Evolutionary conservation across 2,113 vertebrate species (phyloP).

Genomic region (Campylomormyrus numenius): DNA sequence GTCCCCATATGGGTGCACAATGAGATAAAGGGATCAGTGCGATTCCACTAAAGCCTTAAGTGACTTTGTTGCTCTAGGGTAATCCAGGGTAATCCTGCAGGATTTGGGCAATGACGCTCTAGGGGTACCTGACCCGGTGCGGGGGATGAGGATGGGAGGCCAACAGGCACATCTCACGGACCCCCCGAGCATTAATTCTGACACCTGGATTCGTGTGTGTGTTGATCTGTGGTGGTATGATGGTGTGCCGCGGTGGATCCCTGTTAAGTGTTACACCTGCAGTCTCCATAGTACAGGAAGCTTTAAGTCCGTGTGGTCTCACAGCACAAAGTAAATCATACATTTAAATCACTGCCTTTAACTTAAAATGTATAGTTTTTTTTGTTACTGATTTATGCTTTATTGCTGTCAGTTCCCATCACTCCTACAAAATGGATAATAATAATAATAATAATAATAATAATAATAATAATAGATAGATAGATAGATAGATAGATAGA

Average conservation of each 20-base stretch:
- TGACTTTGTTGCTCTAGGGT: neutral
- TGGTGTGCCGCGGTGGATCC: neutral
- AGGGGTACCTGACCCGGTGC: neutral
- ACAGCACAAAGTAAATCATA: neutral
- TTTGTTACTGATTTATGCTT: neutral
- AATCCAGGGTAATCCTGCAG: constrained; percentile 1
- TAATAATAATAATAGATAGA: neutral
- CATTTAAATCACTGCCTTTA: neutral
- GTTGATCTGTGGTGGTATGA: neutral
- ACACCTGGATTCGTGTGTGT: neutral
- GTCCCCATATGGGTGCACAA: neutral
- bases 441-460: neutral
- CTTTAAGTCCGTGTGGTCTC: neutral
- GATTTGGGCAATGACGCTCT: neutral
- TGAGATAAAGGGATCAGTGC: constrained; percentile 6
- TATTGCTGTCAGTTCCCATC: neutral
- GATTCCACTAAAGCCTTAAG: neutral
- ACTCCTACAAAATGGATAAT: neutral
- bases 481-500: too few relatives aligned
- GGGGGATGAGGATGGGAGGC: neutral
- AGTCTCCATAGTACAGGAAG: neutral
- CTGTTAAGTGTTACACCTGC: neutral
- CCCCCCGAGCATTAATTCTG: neutral
- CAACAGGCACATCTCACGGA: neutral
- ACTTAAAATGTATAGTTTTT: neutral